Base-by-base conservation (phyloP, 2,888 invertebrate genomes). In the Rhaphigaster nebulosa region DNA sequence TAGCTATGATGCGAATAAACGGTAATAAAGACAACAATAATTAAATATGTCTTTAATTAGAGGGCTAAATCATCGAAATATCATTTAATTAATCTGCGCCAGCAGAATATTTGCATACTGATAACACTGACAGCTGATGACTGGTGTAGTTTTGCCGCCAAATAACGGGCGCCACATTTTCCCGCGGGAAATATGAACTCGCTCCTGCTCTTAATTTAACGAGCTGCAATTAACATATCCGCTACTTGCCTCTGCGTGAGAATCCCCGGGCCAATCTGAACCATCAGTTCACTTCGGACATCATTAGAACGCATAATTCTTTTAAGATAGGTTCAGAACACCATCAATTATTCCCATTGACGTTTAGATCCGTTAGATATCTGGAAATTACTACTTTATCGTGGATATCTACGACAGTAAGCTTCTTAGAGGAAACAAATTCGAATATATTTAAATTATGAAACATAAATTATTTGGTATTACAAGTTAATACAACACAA, bases 141-240 rank as follows among this genome's bases (percentile, higher is more conserved):
- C 60, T n/a, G n/a, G 23, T 41, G 56, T 60, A 34, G 88, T 60
- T 88, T 88, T 88, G 65, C 56, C 54, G 88, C 88, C 88, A 56
- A 88, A 88, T 88, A 88, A 88, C 88, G 88, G 88, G 65, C 41
- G 56, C 34, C 54, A 60, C 56, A n/a, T 88, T 88, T 88, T 60
- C 88, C 88, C 88, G 45, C 56, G 88, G 88, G 88, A 88, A 88
- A 88, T 88, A 88, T 88, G 88, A 88, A 88, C 88, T 41, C 6
- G 88, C 60, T 45, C 88, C 88, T 26, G 88, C 88, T 56, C 56
- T 88, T 88, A 88, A 88, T 88, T 88, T 88, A 88, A 88, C 88
- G 60, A 88, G 88, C 60, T 38, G 38, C 60, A 88, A 88, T 88
- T 88, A 88, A 88, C 88, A 88, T 88, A 88, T 88, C 88, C 88